Percentiles rank a stretch among this genome's conserved stretches.
phyloP scores from a whole-genome alignment of 2,888 invertebrate species.

The Phortica magna region DNA sequence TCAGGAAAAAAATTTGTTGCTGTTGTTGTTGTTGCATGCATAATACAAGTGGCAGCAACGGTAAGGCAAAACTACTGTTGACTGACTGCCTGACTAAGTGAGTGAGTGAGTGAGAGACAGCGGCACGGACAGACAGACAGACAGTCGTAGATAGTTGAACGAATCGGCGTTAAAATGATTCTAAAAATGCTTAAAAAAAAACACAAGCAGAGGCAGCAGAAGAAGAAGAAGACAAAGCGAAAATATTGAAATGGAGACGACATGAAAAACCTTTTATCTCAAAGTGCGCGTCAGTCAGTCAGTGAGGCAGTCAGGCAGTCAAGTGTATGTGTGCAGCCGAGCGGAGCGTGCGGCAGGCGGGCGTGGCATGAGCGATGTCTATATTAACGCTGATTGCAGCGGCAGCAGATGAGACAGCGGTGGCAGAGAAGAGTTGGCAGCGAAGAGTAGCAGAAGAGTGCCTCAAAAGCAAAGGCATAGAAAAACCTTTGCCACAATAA shows the following conservation, averaged over 20 bases:
- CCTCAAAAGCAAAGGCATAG: too few species aligned
- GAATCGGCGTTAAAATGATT: slow-evolving; percentile 18
- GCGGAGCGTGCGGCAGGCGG: not conserved
- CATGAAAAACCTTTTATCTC: slow-evolving; percentile 70
- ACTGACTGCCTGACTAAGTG: too few species aligned
- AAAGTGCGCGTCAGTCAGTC: not conserved
- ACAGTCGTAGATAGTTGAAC: not conserved
- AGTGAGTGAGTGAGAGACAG: too few species aligned
- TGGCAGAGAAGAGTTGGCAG: not conserved
- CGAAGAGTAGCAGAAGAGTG: not conserved
- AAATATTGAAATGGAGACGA: slow-evolving; percentile 63
- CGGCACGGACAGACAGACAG: too few species aligned
- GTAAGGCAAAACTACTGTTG: slow-evolving; percentile 1
- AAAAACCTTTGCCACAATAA: slow-evolving; percentile 2
- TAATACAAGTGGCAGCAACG: slow-evolving; percentile 10
- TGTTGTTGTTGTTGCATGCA: slow-evolving; percentile 1
- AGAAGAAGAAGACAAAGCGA: slow-evolving; percentile 33
- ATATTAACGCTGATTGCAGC: slow-evolving; percentile 25
- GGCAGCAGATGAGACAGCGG: not conserved
- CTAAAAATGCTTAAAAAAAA: slow-evolving; percentile 3
- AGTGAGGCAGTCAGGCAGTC: not conserved
- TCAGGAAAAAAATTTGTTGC: not conserved
- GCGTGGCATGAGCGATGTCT: slow-evolving; percentile 16
- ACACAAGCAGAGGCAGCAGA: too few species aligned
- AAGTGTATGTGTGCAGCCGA: too few species aligned